A percentile compares a stretch with the other conserved stretches of the same genome.
These are phyloP conservation scores for Coelopa pilipes DNA, from an alignment of 2,888 invertebrate species.

Conservation along the genomic window DNA sequence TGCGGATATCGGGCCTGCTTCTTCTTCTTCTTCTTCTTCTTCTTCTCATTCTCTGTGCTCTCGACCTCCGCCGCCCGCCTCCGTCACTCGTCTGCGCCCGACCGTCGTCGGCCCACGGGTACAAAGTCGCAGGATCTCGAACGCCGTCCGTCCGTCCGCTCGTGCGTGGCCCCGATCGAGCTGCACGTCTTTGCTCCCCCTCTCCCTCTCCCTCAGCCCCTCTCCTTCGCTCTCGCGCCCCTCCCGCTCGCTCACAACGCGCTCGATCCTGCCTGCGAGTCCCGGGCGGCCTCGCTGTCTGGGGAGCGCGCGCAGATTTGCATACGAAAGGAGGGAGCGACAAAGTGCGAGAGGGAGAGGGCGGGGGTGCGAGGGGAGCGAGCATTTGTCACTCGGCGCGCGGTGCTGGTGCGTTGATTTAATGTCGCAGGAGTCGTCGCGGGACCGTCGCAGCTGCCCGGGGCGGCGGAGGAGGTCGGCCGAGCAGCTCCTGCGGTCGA, in stretches of 20 bases:
- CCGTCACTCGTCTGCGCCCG: neutral
- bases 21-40: neutral
- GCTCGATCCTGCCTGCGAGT: slow-evolving; percentile 8
- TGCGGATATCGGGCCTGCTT: neutral
- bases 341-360: no score
- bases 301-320: slow-evolving; percentile 9
- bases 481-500: no score
- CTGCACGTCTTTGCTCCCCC: slow-evolving; percentile 11
- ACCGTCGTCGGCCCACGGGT: neutral
- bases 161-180: slow-evolving; percentile 26
- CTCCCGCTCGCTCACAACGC: neutral
- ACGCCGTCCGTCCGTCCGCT: no score
- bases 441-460: neutral
- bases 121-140: neutral
- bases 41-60: neutral
- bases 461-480: neutral
- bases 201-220: neutral
- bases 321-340: slow-evolving; percentile 16
- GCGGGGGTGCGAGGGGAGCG: neutral
- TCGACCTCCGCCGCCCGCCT: neutral
- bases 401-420: neutral
- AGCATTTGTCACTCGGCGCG: slow-evolving; percentile 12
- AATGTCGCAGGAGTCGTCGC: neutral
- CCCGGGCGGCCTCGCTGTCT: no score
- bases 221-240: neutral